A percentile compares a stretch with the other conserved stretches of the same genome.
These are phyloP conservation scores for Carterocephalus palaemon DNA, from an alignment of 2,888 invertebrate genomes.

Conservation along the genomic window DNA sequence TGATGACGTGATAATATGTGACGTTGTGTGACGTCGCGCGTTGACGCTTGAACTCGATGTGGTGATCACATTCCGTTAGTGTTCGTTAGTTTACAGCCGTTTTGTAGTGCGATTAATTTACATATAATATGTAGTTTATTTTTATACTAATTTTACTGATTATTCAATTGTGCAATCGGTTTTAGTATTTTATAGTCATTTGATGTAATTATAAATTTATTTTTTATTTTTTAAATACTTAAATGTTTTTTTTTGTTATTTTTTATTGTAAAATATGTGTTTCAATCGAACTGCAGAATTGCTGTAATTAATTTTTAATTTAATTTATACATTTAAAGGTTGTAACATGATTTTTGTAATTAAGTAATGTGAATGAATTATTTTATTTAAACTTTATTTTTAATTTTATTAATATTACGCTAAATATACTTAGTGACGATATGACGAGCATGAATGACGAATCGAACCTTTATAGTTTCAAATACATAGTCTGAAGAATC, in stretches of 20 bases:
- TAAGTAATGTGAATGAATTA: background rate
- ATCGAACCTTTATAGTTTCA: too few species aligned
- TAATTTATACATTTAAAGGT: conserved; percentile 26
- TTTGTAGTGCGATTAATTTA: background rate
- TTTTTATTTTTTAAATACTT: too few species aligned
- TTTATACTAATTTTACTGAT: background rate
- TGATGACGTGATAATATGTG: background rate
- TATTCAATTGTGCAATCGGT: background rate
- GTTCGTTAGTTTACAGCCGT: conserved; percentile 1
- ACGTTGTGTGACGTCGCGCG: conserved; percentile 12
- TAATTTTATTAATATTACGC: background rate
- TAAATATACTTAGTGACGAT: background rate
- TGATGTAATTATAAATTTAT: too few species aligned
- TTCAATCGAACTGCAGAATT: conserved; percentile 5
- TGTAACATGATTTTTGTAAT: conserved; percentile 20
- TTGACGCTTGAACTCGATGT: conserved; percentile 13
- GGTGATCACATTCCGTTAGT: conserved; percentile 21
- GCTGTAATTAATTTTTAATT: conserved; percentile 9
- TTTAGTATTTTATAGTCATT: too few species aligned
- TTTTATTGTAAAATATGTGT: background rate
- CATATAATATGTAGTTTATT: background rate
- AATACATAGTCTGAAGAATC: too few species aligned
- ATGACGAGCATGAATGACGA: too few species aligned
- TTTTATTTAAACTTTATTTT: conserved; percentile 4
- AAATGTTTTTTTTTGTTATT: too few species aligned